Percentiles rank a stretch among this genome's conserved stretches.
phyloP scores from a whole-genome alignment of 2,797 vertebrate genomes.

The Clamator glandarius region DNA sequence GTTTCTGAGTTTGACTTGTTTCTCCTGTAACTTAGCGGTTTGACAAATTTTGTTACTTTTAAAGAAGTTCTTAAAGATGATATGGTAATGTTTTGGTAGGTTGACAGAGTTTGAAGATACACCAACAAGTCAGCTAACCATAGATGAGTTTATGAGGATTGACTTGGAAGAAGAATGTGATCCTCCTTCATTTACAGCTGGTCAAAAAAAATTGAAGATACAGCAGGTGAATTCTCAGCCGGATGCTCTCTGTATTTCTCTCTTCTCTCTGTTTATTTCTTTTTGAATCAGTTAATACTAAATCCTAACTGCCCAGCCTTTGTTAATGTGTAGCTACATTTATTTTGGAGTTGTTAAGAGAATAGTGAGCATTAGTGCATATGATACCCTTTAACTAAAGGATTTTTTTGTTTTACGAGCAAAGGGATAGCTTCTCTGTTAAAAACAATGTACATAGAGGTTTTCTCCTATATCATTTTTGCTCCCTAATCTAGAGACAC shows the following conservation, averaged over 20 bases:
- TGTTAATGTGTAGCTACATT: background rate
- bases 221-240: constrained; percentile 80
- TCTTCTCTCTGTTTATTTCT: background rate
- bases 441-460: background rate
- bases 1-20: background rate
- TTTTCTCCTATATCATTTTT: background rate
- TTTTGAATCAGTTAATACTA: background rate
- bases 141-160: constrained; percentile 94
- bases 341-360: background rate
- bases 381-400: background rate
- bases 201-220: constrained; percentile 85
- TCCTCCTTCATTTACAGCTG: constrained; percentile 91
- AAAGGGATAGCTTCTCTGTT: background rate
- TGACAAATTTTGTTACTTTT: background rate
- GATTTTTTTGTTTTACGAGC: background rate
- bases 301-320: background rate
- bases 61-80: background rate
- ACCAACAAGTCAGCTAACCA: constrained; percentile 94
- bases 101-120: constrained; percentile 95
- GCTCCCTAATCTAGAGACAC: background rate
- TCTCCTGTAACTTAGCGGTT: background rate
- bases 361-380: background rate
- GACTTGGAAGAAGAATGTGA: constrained; percentile 95
- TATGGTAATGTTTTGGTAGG: constrained; percentile 73
- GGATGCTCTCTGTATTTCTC: background rate